Evolutionary conservation across 2,113 vertebrate genomes (phyloP).

Genomic region (Parotia lawesii): DNA sequence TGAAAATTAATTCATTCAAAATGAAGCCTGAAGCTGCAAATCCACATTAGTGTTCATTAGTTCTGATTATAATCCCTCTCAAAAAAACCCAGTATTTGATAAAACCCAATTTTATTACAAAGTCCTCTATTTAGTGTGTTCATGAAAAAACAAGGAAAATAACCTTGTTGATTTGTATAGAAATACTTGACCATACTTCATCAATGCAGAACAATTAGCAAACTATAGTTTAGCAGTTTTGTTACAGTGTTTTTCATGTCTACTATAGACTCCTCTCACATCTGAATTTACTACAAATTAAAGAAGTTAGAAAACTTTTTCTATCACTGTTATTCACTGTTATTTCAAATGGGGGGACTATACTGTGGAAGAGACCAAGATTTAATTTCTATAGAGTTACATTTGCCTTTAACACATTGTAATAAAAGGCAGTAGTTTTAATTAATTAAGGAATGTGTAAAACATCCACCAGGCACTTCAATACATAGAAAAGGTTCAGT

Average conservation of each 20-base stretch:
- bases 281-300: background rate
- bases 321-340: background rate
- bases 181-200: background rate
- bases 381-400: background rate
- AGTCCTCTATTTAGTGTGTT: background rate
- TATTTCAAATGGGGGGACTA: background rate
- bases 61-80: background rate
- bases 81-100: background rate
- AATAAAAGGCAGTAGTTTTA: background rate
- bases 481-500: background rate
- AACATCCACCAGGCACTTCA: background rate
- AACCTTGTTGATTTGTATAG: background rate
- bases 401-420: background rate
- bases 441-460: slow-evolving; percentile 5
- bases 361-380: background rate
- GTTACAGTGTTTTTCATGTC: background rate
- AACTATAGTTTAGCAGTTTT: background rate
- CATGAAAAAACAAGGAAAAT: background rate
- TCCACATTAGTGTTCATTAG: background rate
- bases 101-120: background rate
- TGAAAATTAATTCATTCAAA: background rate
- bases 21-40: background rate
- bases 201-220: background rate
- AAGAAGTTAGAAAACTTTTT: background rate
- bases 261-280: background rate